Percentiles rank a stretch among this genome's conserved stretches.
phyloP scores from a whole-genome alignment of 2,113 vertebrate species.

The Pterophyllum scalare region DNA sequence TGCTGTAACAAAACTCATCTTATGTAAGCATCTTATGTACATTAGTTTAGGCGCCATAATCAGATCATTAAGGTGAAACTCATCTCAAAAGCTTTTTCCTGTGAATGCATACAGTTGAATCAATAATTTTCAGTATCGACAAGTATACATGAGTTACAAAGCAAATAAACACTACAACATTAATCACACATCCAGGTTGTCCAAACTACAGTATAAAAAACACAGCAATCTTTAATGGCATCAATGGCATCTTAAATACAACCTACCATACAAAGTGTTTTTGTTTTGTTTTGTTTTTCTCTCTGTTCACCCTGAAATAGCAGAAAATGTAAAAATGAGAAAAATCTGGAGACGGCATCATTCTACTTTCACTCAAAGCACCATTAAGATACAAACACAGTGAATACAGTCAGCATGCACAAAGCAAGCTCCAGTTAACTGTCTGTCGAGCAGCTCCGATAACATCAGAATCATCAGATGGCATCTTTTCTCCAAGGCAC shows the following conservation, averaged over 20 bases:
- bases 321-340: constrained; percentile 9
- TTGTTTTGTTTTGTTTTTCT: not conserved
- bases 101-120: constrained; percentile 9
- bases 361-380: constrained; percentile 38
- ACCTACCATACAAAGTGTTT: constrained; percentile 5
- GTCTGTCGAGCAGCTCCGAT: constrained; percentile 24
- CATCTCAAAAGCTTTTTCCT: not conserved
- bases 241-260: constrained; percentile 27
- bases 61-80: constrained; percentile 9
- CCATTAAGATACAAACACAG: constrained; percentile 25
- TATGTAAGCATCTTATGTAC: constrained; percentile 32
- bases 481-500: not conserved
- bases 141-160: constrained; percentile 40
- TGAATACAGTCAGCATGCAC: constrained; percentile 58
- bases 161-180: constrained; percentile 1
- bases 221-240: not conserved
- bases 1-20: constrained; percentile 32
- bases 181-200: constrained; percentile 30
- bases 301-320: not conserved
- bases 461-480: not conserved
- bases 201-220: constrained; percentile 35
- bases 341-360: constrained; percentile 10
- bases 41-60: constrained; percentile 3
- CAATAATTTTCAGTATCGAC: constrained; percentile 36
- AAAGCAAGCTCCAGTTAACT: constrained; percentile 42